A percentile compares a stretch with the other conserved stretches of the same genome.
These are phyloP conservation scores for Drosophila melanogaster DNA, from an alignment of 1,140 invertebrate species.

Conservation along the genomic window DNA sequence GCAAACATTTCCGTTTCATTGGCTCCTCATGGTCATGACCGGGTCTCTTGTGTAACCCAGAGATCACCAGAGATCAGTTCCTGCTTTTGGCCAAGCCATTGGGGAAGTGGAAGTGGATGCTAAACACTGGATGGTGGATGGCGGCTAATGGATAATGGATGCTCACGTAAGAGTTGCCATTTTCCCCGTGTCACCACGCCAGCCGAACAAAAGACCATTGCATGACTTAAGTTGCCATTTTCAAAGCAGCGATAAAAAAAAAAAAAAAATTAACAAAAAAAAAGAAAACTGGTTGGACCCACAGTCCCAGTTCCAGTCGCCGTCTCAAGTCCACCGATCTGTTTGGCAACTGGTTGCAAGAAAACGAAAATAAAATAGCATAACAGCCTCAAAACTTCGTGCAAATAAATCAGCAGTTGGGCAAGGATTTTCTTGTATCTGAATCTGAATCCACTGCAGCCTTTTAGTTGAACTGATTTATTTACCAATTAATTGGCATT, in stretches of 20 bases:
- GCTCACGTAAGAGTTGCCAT: conserved; percentile 39
- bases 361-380: conserved; percentile 34
- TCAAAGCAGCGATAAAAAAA: conserved; percentile 3
- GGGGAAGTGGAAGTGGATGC: conserved; percentile 10
- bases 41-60: conserved; percentile 27
- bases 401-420: conserved; percentile 43
- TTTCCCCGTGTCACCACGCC: conserved; percentile 24
- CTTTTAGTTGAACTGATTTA: not conserved
- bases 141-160: not conserved
- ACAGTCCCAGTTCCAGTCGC: conserved; percentile 19
- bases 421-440: not conserved
- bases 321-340: conserved; percentile 17
- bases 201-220: conserved; percentile 30
- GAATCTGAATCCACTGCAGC: conserved; percentile 1
- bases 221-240: conserved; percentile 29
- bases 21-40: conserved; percentile 47
- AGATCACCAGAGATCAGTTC: conserved; percentile 11
- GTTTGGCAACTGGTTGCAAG: conserved; percentile 50
- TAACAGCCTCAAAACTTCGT: conserved; percentile 34
- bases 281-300: conserved; percentile 40
- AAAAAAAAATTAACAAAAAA: not conserved
- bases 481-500: not conserved
- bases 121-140: not conserved
- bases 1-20: conserved; percentile 5
- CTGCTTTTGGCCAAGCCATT: conserved; percentile 39